Base-by-base conservation (phyloP, 2,888 invertebrate species). In the Oscheius sp. region DNA sequence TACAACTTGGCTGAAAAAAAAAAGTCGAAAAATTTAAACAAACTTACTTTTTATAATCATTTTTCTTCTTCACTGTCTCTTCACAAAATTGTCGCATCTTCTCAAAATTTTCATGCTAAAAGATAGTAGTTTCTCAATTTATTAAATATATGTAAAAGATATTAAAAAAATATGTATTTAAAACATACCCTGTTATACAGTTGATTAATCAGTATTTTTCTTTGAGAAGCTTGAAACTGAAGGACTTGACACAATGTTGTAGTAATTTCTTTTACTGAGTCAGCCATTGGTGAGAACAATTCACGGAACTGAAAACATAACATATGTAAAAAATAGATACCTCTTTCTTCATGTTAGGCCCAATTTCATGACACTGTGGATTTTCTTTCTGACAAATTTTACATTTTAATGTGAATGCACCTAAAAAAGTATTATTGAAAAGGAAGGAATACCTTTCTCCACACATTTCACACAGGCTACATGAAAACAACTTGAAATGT, bases 321-420 rank as follows among this genome's bases (percentile, higher is more conserved):
- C 26, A 30, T n/a, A 6, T 3, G 5, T 6, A 8, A 30, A 41
- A 54, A 56, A n/a, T n/a, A 1, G 8, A 20, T 56, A 59, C 59
- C 17, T 62, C 62, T 9, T 33, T 45, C 22, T 62, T 62, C 33
- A 62, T 17, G 17, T 14, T 17, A 2, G n/a, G 12, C 14, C 28
- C 30, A 28, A 62, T 45, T 62, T 62, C 62, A 9, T 26, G 33
- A 17, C 30, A 26, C 24, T 45, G 62, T 20, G 47, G 62, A 30
- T 62, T 62, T 47, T 62, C 62, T 26, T 62, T 62, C 22, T 62
- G 30, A 36, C 62, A 62, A 9, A 62, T 47, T 30, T 50, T 62
- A 36, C 62, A 62, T 1, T 62, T 45, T 17, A 62, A 20, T 26
- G 33, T 44, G 26, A 62, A 62, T 6, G 33, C 33, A 12, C 62